Conservation (phyloP, 92 coral and sea anemone species). For the Siderastrea siderea region DNA sequence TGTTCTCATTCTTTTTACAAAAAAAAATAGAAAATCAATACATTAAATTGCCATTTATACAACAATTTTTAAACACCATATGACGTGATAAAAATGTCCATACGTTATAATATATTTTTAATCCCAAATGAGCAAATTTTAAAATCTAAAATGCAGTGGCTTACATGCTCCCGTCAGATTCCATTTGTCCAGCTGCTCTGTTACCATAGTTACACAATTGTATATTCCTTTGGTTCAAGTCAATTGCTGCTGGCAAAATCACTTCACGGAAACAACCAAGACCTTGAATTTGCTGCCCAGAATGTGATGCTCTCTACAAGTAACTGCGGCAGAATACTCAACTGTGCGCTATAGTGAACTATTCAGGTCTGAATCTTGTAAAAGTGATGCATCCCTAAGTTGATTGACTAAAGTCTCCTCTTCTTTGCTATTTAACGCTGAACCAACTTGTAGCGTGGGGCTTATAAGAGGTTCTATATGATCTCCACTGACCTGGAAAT, state of each 20-base stretch:
- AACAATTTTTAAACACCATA: not conserved
- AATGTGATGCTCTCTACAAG: not conserved
- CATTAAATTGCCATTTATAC: too few species aligned
- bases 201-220: too few species aligned
- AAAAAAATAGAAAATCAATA: too few species aligned
- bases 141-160: conserved; percentile 24
- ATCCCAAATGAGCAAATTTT: conserved; percentile 15
- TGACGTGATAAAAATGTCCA: too few species aligned
- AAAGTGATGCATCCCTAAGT: conserved; percentile 67
- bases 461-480: conserved; percentile 39
- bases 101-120: not conserved
- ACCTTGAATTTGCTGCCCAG: too few species aligned
- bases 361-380: conserved; percentile 59
- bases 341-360: conserved; percentile 12
- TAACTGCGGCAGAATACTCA: not conserved
- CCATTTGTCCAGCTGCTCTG: not conserved
- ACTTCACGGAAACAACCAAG: too few species aligned
- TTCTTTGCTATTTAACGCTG: conserved; percentile 75
- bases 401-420: conserved; percentile 83
- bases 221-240: not conserved
- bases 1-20: too few species aligned
- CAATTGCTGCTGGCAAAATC: not conserved
- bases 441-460: conserved; percentile 21
- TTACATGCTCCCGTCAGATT: conserved; percentile 3
- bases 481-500: conserved; percentile 63